Evolutionary conservation across 2,888 invertebrate genomes (phyloP).

Genomic region (Drosophila subsilvestris): DNA sequence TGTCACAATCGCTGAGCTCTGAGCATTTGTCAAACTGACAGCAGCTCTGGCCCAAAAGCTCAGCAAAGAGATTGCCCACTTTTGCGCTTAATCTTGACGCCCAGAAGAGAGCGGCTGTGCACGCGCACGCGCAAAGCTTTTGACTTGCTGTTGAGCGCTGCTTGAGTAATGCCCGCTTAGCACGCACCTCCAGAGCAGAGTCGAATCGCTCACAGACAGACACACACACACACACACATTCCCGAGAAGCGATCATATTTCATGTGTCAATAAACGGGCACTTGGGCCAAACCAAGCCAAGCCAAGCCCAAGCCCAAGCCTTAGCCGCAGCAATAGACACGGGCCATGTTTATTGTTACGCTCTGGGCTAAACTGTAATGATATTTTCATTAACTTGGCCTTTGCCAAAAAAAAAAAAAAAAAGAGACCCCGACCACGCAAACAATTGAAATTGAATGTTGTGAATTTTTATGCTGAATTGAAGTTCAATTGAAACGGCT

Average conservation of each 20-base stretch:
- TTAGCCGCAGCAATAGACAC: conserved; percentile 3
- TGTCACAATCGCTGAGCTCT: conserved; percentile 76
- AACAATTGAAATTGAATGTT: conserved; percentile 55
- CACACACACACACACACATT: conserved; percentile 58
- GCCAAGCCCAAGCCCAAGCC: conserved; percentile 1
- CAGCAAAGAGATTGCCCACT: conserved; percentile 59
- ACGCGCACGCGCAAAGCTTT: conserved; percentile 55
- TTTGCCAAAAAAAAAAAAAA: conserved; percentile 54
- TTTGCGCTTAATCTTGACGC: conserved; percentile 63
- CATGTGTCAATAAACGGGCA: conserved; percentile 71
- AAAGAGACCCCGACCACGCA: conserved; percentile 60
- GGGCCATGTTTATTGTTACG: conserved; percentile 57
- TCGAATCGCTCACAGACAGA: background rate
- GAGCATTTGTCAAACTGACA: conserved; percentile 81
- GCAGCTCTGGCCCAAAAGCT: conserved; percentile 38
- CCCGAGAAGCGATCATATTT: conserved; percentile 76
- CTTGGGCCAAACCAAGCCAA: conserved; percentile 25
- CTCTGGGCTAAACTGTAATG: conserved; percentile 76
- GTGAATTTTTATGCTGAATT: conserved; percentile 21
- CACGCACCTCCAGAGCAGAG: conserved; percentile 64
- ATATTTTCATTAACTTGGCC: conserved; percentile 80
- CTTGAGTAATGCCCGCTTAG: conserved; percentile 72
- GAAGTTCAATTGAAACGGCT: conserved; percentile 56
- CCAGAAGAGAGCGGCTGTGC: background rate
- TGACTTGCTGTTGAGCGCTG: conserved; percentile 50